Base-by-base conservation (phyloP, 2,797 vertebrate genomes). In the Enteromius thamalakanensis region DNA sequence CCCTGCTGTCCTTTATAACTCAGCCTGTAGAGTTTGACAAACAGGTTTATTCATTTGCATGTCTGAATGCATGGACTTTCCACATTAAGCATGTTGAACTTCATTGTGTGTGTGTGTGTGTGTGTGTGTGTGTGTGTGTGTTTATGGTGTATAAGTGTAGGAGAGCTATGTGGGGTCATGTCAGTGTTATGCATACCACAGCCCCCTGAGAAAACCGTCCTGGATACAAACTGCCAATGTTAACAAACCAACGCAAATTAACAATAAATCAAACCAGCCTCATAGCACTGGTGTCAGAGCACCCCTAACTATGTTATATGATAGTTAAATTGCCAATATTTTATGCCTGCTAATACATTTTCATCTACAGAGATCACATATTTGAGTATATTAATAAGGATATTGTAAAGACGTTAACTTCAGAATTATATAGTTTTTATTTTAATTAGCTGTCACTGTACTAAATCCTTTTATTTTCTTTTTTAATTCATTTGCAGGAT, bases 101-200 rank as follows among this genome's bases (percentile, higher is more conserved):
- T 32, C 12, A 76, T 42, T 75, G 78, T 55, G 67, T 26, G 58
- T 62, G 2, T 68, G 65, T 42, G 29, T 29, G 29, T 29, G 32
- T 32, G 32, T 32, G 32, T 75, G 32, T 32, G 32, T 32, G 32
- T 75, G 78, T 42, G 67, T 26, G 58, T 62, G 2, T 68, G 67
- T 42, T 55, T 77, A 32, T 45, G 45, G 80, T 64, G 80, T 26
- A 47, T 47, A 58, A 45, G 14, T 69, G 51, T 78, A 70, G 64
- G 67, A 70, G 47, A 37, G 9, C n/a, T 47, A 14, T 81, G 40
- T 60, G 26, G 45, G 62, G 76, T 64, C 32, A 74, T 68, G 45
- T 51, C 53, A 42, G 32, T 77, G 67, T 75, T 85, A 71, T 70
- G 78, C 79, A 81, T 86, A 65, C 86, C 84, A 67, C 74, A 64